Conservation (phyloP, 2,888 invertebrate species). For the Polydrusus cervinus region DNA sequence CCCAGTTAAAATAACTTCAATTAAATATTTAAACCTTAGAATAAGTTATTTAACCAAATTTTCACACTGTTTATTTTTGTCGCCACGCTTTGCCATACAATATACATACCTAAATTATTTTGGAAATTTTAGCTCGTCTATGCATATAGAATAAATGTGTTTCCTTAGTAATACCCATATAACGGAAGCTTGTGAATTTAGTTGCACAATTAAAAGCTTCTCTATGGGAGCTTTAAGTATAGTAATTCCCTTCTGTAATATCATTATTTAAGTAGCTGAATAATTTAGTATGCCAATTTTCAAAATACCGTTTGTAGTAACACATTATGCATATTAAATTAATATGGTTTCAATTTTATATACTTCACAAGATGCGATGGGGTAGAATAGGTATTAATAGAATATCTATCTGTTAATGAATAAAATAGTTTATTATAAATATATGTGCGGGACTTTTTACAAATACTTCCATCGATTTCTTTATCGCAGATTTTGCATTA, state of each 20-base stretch:
- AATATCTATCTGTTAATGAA: too few relatives aligned
- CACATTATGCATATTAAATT: constrained; percentile 5
- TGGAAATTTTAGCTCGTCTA: constrained; percentile 43
- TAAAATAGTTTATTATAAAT: too few relatives aligned
- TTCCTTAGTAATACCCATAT: constrained; percentile 51
- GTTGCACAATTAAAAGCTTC: constrained; percentile 47
- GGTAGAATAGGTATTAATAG: too few relatives aligned
- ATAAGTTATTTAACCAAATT: too few relatives aligned
- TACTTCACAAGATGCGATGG: not conserved
- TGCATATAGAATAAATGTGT: constrained; percentile 52
- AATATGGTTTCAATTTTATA: constrained; percentile 9
- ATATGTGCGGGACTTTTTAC: too few relatives aligned
- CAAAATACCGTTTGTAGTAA: constrained; percentile 6
- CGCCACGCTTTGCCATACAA: too few relatives aligned
- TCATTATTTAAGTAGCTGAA: constrained; percentile 45
- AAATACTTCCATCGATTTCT: too few relatives aligned
- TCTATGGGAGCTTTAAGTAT: constrained; percentile 41
- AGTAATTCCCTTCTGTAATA: constrained; percentile 44
- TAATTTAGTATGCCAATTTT: constrained; percentile 37
- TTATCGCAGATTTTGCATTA: too few relatives aligned
- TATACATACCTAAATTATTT: constrained; percentile 29
- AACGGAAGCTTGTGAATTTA: constrained; percentile 42
- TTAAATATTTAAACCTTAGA: too few relatives aligned
- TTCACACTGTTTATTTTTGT: not conserved
- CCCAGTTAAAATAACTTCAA: too few relatives aligned